A percentile compares a stretch with the other conserved stretches of the same genome.
Conservation (phyloP, 2,888 invertebrate genomes). For the Pristionchus entomophagus region DNA sequence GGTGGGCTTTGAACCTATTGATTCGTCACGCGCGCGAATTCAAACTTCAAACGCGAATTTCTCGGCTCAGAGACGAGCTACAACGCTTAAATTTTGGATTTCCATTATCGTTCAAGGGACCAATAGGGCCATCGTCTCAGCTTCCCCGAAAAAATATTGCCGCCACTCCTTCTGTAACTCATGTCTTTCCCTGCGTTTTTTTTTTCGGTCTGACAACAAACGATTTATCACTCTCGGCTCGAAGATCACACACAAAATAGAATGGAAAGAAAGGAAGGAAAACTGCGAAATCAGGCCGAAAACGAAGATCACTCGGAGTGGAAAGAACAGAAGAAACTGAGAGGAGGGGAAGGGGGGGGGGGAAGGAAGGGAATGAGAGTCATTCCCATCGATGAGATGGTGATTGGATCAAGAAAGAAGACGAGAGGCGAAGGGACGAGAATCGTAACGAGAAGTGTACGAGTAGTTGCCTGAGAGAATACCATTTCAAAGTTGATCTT, state of each 20-base stretch:
- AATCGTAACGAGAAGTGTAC: constrained; percentile 53
- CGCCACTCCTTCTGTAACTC: no score
- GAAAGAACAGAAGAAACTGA: constrained; percentile 9
- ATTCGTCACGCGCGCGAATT: no score
- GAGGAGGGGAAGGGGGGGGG: background rate
- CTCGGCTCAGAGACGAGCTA: no score
- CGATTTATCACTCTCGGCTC: constrained; percentile 23
- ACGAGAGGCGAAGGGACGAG: constrained; percentile 49
- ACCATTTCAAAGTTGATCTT: background rate
- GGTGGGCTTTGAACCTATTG: no score
- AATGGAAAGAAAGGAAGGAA: background rate
- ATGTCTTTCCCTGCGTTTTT: background rate
- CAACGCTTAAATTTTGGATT: no score
- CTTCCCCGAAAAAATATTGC: no score
- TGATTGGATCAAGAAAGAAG: background rate
- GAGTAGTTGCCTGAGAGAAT: constrained; percentile 57
- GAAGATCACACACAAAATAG: background rate
- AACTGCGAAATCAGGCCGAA: constrained; percentile 13
- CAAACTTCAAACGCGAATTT: no score
- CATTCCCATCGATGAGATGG: background rate
- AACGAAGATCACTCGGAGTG: constrained; percentile 27
- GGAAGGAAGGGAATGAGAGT: background rate
- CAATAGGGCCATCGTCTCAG: no score
- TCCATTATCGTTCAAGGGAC: no score
- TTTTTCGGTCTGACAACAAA: background rate